A percentile compares a stretch with the other conserved stretches of the same genome.
Conservation (phyloP, 2,797 vertebrate genomes). For the Acanthiza pusilla region DNA sequence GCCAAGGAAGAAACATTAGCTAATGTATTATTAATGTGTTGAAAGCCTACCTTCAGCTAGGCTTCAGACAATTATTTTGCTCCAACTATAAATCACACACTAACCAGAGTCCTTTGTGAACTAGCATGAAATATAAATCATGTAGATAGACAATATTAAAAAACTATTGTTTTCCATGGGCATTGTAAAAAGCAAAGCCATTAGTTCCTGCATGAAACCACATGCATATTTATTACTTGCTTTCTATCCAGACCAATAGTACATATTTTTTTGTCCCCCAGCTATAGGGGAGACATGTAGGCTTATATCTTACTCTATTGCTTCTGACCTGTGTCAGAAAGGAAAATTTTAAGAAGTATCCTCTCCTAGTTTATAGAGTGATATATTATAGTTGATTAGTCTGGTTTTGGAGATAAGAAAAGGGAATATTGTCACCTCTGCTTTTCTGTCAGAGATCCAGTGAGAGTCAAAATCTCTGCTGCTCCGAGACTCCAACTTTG, state of each 20-base stretch:
- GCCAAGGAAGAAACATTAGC: slow-evolving; percentile 11
- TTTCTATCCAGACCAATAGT: background rate
- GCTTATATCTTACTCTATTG: background rate
- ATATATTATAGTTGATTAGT: background rate
- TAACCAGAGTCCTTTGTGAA: slow-evolving; percentile 48
- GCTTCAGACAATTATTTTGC: slow-evolving; percentile 46
- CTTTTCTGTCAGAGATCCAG: background rate
- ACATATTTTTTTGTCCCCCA: background rate
- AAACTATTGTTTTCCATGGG: slow-evolving; percentile 25
- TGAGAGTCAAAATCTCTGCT: background rate
- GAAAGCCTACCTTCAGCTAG: slow-evolving; percentile 42
- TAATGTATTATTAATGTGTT: slow-evolving; percentile 49
- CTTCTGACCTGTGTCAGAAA: background rate
- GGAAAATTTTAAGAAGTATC: background rate
- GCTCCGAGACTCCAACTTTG: background rate
- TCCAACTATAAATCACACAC: slow-evolving; percentile 42
- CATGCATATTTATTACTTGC: background rate
- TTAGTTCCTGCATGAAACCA: background rate
- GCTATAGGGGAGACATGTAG: background rate
- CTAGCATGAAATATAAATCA: slow-evolving; percentile 42
- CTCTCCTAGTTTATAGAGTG: background rate
- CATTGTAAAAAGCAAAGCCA: background rate
- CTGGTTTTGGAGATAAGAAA: background rate
- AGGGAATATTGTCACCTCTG: background rate
- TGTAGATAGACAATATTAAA: slow-evolving; percentile 22